These are phyloP conservation scores for Pempheris klunzingeri DNA, from an alignment of 2,797 vertebrate genomes.

Conservation along the genomic window DNA sequence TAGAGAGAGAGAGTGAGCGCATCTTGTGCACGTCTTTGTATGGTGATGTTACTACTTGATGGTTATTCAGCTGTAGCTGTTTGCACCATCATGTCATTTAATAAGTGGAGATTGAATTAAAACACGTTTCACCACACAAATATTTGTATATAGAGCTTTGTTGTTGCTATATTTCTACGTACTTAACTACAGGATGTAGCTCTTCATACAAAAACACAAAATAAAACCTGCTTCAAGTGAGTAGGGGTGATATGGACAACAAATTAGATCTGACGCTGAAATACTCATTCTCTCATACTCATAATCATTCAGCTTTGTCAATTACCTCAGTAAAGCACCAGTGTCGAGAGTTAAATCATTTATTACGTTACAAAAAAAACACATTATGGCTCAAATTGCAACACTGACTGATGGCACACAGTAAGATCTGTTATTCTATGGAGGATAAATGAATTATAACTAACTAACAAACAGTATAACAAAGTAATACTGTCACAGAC, in stretches of 20 bases:
- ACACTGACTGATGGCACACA: neutral
- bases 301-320: neutral
- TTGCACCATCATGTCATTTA: conserved; percentile 34
- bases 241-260: neutral
- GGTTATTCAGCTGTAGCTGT: conserved; percentile 36
- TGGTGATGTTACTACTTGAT: conserved; percentile 40
- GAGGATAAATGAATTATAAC: neutral
- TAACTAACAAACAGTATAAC: neutral
- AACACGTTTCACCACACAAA: neutral
- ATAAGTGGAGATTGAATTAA: conserved; percentile 12
- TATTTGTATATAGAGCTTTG: neutral
- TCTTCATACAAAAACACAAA: neutral
- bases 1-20: conserved; percentile 15
- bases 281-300: neutral
- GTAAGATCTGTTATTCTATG: neutral
- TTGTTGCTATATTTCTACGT: conserved; percentile 8
- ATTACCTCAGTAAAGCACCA: too few species aligned
- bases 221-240: neutral
- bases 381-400: too few species aligned
- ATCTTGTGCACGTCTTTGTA: conserved; percentile 27
- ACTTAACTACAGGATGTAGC: neutral
- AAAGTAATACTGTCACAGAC: neutral
- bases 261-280: neutral
- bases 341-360: neutral
- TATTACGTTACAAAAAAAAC: neutral